Evolutionary conservation across 2,113 vertebrate species (phyloP).

Genomic region (Myrmophylax atrothorax): DNA sequence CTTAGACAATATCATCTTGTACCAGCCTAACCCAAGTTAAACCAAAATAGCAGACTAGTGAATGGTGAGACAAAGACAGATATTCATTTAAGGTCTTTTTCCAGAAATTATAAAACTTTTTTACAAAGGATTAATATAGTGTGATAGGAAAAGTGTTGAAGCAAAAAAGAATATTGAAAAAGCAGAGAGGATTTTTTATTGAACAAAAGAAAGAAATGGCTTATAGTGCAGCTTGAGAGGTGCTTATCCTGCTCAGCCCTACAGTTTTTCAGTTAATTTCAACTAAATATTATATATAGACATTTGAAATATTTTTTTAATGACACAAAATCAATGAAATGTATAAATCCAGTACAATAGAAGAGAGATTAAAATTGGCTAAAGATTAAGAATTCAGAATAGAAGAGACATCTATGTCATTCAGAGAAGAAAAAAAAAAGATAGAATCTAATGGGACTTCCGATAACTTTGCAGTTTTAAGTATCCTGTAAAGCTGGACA

Average conservation of each 20-base stretch:
- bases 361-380: neutral
- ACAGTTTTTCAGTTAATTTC: neutral
- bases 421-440: neutral
- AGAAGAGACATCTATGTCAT: neutral
- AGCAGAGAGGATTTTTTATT: neutral
- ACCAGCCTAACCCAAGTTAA: neutral
- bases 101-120: neutral
- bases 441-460: conserved; percentile 9
- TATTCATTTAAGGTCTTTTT: neutral
- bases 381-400: neutral
- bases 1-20: neutral
- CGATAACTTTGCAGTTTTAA: conserved; percentile 3
- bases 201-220: neutral
- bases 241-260: neutral
- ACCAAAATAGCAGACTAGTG: neutral
- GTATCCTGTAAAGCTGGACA: conserved; percentile 21
- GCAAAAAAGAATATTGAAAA: neutral
- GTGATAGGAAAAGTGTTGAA: neutral
- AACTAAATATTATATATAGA: neutral
- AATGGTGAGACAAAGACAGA: neutral
- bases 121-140: neutral
- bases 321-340: neutral
- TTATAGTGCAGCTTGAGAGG: neutral
- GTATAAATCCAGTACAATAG: neutral
- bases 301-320: neutral